phyloP scores from a whole-genome alignment of 2,113 vertebrate genomes.

The Oenanthe melanoleuca region DNA sequence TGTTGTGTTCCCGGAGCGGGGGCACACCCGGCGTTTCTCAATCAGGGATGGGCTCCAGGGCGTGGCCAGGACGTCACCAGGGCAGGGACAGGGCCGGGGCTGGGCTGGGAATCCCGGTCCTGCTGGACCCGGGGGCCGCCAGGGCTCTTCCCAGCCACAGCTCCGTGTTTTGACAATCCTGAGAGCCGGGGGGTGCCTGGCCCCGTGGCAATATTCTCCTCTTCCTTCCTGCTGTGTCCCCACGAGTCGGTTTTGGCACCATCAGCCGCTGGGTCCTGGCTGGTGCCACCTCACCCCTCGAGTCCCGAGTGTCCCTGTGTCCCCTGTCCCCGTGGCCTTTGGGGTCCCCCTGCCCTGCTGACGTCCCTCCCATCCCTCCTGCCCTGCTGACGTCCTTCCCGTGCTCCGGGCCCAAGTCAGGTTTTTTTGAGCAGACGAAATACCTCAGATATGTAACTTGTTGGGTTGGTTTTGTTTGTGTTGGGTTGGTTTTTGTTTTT shows the following conservation, averaged over 20 bases:
- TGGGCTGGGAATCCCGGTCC: neutral
- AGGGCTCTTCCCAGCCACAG: neutral
- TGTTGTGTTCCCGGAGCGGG: slow-evolving; percentile 61
- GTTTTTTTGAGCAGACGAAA: slow-evolving; percentile 73
- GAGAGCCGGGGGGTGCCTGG: neutral
- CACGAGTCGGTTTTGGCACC: neutral
- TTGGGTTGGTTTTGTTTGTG: slow-evolving; percentile 51
- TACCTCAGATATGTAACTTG: slow-evolving; percentile 80
- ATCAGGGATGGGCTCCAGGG: slow-evolving; percentile 74
- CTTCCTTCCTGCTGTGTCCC: neutral
- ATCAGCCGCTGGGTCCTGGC: neutral
- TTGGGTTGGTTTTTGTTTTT: slow-evolving; percentile 2
- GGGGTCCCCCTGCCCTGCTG: neutral
- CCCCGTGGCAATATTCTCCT: neutral
- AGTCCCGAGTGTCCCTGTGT: neutral
- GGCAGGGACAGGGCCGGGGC: slow-evolving; percentile 9
- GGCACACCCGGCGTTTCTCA: slow-evolving; percentile 70
- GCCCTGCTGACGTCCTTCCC: slow-evolving; percentile 34
- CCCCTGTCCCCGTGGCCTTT: neutral
- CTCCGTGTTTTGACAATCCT: slow-evolving; percentile 77
- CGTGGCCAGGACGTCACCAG: slow-evolving; percentile 29
- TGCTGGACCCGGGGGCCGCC: neutral
- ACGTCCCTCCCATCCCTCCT: neutral
- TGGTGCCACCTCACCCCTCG: neutral
- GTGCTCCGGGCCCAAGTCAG: slow-evolving; percentile 37